Evolutionary conservation across 2,113 vertebrate genomes (phyloP), one percentile per base, ranked within the genome.

Genomic region (Anthoscopus minutus): DNA sequence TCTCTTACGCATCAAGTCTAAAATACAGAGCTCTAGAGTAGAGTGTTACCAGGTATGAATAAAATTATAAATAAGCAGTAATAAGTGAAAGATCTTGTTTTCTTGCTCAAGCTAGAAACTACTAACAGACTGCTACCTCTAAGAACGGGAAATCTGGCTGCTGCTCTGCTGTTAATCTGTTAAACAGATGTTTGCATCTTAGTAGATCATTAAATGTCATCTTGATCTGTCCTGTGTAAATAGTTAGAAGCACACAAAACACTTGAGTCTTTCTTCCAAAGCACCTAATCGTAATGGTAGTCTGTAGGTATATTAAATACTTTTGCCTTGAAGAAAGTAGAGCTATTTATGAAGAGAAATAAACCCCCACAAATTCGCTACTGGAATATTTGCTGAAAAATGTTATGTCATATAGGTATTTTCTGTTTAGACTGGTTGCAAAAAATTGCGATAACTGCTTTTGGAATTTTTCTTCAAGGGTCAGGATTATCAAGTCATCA

Each of bases 401-500:
- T 38, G 16, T 82, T 61, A 12, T 11, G 5, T 66, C 30, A 1
- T 18, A 3, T 6, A 37, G 15, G 5, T 58, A 67, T 86, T 76
- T 66, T 50, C 11, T 58, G 20, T 66, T 81, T 45, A 8, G 60
- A 13, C 40, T 1, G 0, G 7, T 73, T 62, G 38, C 5, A 69
- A 81, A 84, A 89, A 53, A 27, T 37, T 50, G 61, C 53, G 28
- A 62, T 11, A 80, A 85, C 76, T 73, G 13, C 6, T 15, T 89
- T 16, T 64, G 6, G 35, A 67, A 77, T 81, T 71, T 53, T 44
- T 89, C 70, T 94, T 90, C 70, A 93, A 99, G 99, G 96, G 99
- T 99, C 47, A 98, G 97, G 42, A 97, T 99, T 88, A 97, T 98
- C 79, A 99, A 97, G 79, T 94, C 95, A 5, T 96, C 97, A 15